Conservation (phyloP, 64 coral and sea anemone genomes). For the Montipora efflorescens region DNA sequence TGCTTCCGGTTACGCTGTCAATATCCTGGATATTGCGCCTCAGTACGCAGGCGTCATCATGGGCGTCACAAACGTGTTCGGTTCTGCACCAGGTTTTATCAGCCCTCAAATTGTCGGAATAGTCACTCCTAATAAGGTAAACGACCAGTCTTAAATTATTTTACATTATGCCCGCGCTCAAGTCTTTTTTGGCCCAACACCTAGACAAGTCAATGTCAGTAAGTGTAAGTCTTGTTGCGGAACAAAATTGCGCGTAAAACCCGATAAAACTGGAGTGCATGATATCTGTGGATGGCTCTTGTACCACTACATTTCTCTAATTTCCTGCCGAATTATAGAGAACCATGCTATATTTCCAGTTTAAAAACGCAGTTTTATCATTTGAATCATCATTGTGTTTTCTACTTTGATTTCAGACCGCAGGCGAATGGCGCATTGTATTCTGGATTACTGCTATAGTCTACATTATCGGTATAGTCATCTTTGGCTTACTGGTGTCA, state of each 20-base stretch:
- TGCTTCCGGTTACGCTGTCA: slow-evolving; percentile 97
- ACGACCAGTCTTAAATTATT: not conserved
- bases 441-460: slow-evolving; percentile 97
- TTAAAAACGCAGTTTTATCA: not conserved
- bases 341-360: too few species aligned
- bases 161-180: too few species aligned
- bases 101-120: slow-evolving; percentile 98
- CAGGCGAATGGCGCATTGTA: slow-evolving; percentile 94
- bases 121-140: slow-evolving; percentile 95
- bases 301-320: too few species aligned
- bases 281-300: too few species aligned
- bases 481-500: slow-evolving; percentile 88
- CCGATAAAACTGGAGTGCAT: too few species aligned
- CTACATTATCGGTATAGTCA: slow-evolving; percentile 89
- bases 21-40: slow-evolving; percentile 99
- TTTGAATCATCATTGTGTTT: not conserved
- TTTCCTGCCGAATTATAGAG: too few species aligned
- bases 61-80: slow-evolving; percentile 98
- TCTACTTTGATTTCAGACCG: slow-evolving; percentile 65
- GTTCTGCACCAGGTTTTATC: slow-evolving; percentile 94
- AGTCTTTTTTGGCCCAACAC: too few species aligned
- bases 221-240: too few species aligned
- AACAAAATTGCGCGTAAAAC: too few species aligned
- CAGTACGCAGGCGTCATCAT: slow-evolving; percentile 98
- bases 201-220: too few species aligned